A percentile compares a stretch with the other conserved stretches of the same genome.
Conservation (phyloP, 2,888 invertebrate species). For the Phorcus lineatus region DNA sequence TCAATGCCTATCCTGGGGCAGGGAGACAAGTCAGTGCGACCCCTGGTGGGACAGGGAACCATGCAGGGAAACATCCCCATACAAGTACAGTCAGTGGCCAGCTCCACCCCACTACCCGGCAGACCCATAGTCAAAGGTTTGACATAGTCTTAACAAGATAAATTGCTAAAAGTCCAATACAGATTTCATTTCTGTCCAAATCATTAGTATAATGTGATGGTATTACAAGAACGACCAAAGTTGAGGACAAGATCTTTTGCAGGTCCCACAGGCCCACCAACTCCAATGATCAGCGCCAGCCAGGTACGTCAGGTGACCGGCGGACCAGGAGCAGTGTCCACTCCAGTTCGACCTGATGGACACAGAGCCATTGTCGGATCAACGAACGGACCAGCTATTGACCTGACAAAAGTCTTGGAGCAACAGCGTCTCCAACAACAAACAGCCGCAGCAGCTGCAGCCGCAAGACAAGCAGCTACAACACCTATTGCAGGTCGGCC, state of each 20-base stretch:
- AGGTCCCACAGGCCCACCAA: background rate
- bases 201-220: too few species aligned
- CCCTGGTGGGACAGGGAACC: slow-evolving; percentile 55
- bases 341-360: slow-evolving; percentile 18
- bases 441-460: slow-evolving; percentile 30
- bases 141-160: too few species aligned
- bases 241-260: too few species aligned
- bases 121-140: slow-evolving; percentile 70
- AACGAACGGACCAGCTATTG: slow-evolving; percentile 33
- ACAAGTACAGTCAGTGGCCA: slow-evolving; percentile 39
- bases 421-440: slow-evolving; percentile 50
- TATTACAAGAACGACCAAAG: too few species aligned
- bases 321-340: background rate
- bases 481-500: slow-evolving; percentile 34
- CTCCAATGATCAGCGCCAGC: background rate
- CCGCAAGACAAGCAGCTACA: slow-evolving; percentile 22
- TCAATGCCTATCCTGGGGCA: slow-evolving; percentile 20
- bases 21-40: slow-evolving; percentile 37
- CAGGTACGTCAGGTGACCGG: slow-evolving; percentile 3
- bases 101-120: slow-evolving; percentile 42
- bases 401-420: slow-evolving; percentile 54
- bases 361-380: slow-evolving; percentile 44
- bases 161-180: too few species aligned
- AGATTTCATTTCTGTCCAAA: too few species aligned
- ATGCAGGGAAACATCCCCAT: slow-evolving; percentile 39